Base-by-base conservation (phyloP, 1,140 invertebrate genomes). In the Ditylenchus dipsaci region DNA sequence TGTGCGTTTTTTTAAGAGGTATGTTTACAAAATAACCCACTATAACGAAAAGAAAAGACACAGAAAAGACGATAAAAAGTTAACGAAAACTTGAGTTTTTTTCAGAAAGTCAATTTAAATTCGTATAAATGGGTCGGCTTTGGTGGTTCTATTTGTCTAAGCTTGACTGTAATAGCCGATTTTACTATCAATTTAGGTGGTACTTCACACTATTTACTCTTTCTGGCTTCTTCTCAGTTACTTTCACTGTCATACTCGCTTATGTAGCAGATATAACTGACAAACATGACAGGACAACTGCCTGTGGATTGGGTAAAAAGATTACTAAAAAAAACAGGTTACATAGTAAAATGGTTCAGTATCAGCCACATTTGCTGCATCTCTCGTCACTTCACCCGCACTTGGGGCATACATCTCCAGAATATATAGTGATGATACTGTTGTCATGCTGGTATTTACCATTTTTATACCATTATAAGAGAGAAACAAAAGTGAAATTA, bases 221-320 rank as follows among this genome's bases (percentile, higher is more conserved):
- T 83, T 95, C 92, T 73, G 95, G 95, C 67, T 90, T 97, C 69
- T 98, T 98, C 86, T 92, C 95, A 62, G 95, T 97, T 61, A 99
- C 95, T 53, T 98, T 98, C 85, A 93, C 91, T 62, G 76, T 77
- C 19, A 62, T 98, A 27, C 97, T 98, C 86, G 95, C 95, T 21
- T 98, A 98, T 86, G 95, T 99, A 66, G 95, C 95, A 43, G 95
- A 99, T 86, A 93, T 99, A n/a, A 99, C 95, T 26, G 92, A 94
- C 73, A 92, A 97, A 79, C 89, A 91, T 79, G 93, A 98, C 84
- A 87, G 96, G 63, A 94, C 92, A 78, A 88, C 91, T 64, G 95
- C 95, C 13, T 99, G 98, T 86, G 95, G 95, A 63, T 38, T 38
- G 11, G 33, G 33, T 38, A 38, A 38, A 38, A 5, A 11, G 33